Conservation (phyloP, 2,888 invertebrate species). For the Sisyra terminalis region DNA sequence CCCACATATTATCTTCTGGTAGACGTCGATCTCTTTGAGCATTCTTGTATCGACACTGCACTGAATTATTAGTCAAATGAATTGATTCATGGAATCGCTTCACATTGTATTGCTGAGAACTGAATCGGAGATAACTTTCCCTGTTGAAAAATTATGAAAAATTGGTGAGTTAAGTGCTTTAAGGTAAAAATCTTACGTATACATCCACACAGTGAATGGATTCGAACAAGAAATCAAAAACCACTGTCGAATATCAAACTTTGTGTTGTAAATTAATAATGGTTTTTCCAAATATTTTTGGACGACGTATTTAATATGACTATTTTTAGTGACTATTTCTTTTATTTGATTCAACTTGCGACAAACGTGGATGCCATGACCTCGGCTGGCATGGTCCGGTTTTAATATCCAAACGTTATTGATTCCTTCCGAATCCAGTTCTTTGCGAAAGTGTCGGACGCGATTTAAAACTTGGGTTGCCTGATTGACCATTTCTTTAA, state of each 20-base stretch:
- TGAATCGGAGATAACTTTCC: slow-evolving; percentile 73
- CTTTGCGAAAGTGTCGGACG: slow-evolving; percentile 39
- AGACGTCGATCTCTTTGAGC: slow-evolving; percentile 36
- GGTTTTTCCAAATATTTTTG: slow-evolving; percentile 81
- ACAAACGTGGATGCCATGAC: slow-evolving; percentile 67
- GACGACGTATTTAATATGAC: slow-evolving; percentile 51
- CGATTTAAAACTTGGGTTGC: slow-evolving; percentile 40
- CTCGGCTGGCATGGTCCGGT: slow-evolving; percentile 66
- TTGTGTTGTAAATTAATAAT: slow-evolving; percentile 63
- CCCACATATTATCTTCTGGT: slow-evolving; percentile 76
- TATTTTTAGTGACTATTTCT: slow-evolving; percentile 37
- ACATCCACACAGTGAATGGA: slow-evolving; percentile 74
- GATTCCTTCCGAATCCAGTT: slow-evolving; percentile 55
- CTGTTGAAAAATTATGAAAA: slow-evolving; percentile 19
- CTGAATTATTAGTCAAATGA: slow-evolving; percentile 76
- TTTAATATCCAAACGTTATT: slow-evolving; percentile 85
- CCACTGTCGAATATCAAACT: slow-evolving; percentile 86
- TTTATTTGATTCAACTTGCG: slow-evolving; percentile 57
- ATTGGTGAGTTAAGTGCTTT: slow-evolving; percentile 1
- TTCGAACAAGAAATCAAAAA: slow-evolving; percentile 65
- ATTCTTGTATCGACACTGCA: slow-evolving; percentile 57
- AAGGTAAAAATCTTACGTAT: slow-evolving; percentile 36
- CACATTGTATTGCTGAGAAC: slow-evolving; percentile 64
- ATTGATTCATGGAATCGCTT: slow-evolving; percentile 69
- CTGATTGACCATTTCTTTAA: slow-evolving; percentile 23